A percentile compares a stretch with the other conserved stretches of the same genome.
Evolutionary conservation across 1,140 invertebrate genomes (phyloP).

Genomic region (Aradophagus sp.): DNA sequence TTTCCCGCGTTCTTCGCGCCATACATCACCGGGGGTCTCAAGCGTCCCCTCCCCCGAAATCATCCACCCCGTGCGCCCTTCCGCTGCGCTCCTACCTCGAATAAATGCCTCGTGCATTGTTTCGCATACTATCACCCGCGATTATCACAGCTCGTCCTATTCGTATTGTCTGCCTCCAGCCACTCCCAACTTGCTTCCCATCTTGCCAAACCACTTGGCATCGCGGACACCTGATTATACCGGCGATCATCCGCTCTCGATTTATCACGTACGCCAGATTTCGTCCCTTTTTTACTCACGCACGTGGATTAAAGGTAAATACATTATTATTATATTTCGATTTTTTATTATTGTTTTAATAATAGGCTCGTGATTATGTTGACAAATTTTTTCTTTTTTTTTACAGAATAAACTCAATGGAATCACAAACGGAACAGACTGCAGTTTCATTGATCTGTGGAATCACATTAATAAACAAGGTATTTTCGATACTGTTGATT

Average conservation of each 20-base stretch:
- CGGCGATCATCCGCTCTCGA: constrained; percentile 15
- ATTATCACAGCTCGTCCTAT: constrained; percentile 50
- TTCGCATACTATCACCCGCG: constrained; percentile 53
- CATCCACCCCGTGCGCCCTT: constrained; percentile 48
- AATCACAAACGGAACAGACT: too few species aligned
- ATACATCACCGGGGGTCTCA: constrained; percentile 56
- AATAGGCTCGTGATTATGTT: too few species aligned
- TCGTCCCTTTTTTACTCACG: constrained; percentile 6
- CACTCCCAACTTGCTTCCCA: constrained; percentile 10
- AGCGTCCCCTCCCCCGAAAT: constrained; percentile 53
- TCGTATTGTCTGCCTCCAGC: constrained; percentile 29
- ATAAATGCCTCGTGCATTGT: constrained; percentile 51
- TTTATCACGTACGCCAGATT: constrained; percentile 27
- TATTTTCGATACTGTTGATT: too few species aligned
- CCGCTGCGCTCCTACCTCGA: constrained; percentile 19
- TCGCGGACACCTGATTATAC: constrained; percentile 29
- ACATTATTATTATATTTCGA: too few species aligned
- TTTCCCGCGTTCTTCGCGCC: constrained; percentile 54
- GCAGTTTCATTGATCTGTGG: too few species aligned
- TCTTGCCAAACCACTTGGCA: constrained; percentile 34
- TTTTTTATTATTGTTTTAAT: too few species aligned
- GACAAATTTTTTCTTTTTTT: too few species aligned
- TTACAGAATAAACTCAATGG: too few species aligned
- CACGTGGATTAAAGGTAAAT: too few species aligned
- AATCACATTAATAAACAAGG: too few species aligned